Conservation (phyloP, 2,113 vertebrate species). For the Hystrix brachyura region DNA sequence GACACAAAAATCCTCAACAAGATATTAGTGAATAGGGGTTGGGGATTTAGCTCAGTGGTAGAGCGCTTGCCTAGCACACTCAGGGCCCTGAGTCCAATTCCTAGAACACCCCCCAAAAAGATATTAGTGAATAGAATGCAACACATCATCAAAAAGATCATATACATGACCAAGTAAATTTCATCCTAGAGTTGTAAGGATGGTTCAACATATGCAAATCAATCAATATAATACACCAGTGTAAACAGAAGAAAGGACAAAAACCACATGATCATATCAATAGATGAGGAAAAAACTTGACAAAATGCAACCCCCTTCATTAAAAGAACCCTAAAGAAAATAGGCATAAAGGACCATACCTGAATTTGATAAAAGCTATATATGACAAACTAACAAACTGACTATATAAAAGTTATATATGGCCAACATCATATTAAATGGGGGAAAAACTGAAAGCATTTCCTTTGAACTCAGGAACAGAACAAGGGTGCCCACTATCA, state of each 20-base stretch:
- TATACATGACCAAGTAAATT: background rate
- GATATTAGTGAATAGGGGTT: background rate
- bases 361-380: background rate
- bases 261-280: background rate
- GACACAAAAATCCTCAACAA: background rate
- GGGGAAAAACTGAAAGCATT: background rate
- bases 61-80: too few relatives aligned
- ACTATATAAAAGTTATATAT: background rate
- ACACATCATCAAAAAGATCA: background rate
- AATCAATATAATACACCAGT: background rate
- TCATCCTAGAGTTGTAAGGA: background rate
- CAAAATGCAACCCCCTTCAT: background rate
- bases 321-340: background rate
- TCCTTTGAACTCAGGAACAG: background rate
- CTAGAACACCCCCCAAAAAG: background rate
- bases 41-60: too few relatives aligned
- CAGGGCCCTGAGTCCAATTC: too few relatives aligned
- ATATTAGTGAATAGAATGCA: background rate
- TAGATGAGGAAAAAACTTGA: background rate
- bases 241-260: background rate
- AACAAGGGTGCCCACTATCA: background rate
- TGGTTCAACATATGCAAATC: background rate
- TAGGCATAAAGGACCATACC: background rate
- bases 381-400: background rate
- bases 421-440: background rate